Evolutionary conservation across 2,797 vertebrate species (phyloP), one percentile per base, ranked within the genome.

Genomic region (Spinibarbus caldwelli): DNA sequence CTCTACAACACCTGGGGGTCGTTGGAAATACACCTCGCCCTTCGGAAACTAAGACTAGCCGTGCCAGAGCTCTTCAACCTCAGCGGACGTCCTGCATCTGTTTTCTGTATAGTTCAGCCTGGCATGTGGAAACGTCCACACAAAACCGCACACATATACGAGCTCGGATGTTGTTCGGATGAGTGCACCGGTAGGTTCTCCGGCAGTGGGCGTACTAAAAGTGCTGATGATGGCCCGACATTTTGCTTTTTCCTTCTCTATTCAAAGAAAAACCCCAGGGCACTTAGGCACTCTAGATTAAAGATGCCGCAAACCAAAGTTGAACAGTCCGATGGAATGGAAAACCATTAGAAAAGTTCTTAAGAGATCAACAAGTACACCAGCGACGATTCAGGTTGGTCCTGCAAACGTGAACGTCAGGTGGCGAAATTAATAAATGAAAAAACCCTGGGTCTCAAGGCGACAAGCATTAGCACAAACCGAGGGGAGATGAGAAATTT

Each of bases 281-380:
- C 38, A 43, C 29, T 45, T 67, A 31, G 68, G 83, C 83, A 84
- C 64, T 83, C 43, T 66, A 12, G 43, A 75, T 45, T 34, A 54
- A 49, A 83, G 45, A 67, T 0, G 17, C 73, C 31, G 2, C 23
- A 83, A 52, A 75, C 5, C 54, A 62, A 83, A 64, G 29, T 47
- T 57, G 38, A 14, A 66, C 29, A 66, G 64, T 36, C 8, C 17
- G 17, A 67, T 29, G 59, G 26, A 29, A 29, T 15, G 59, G 59
- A 62, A 5, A 47, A 12, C 64, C 49, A 85, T 85, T 72, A 54
- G 34, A 84, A 84, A 83, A 73, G 80, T 73, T 82, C 43, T 52
- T 19, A 67, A n/a, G 36, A 77, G 49, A 78, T 84, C 84, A 78
- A 49, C 41, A 78, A 62, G 83, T 68, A 45, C 66, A 59, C 17